Base-by-base conservation (phyloP, 2,113 vertebrate genomes). In the Marmota monax region DNA sequence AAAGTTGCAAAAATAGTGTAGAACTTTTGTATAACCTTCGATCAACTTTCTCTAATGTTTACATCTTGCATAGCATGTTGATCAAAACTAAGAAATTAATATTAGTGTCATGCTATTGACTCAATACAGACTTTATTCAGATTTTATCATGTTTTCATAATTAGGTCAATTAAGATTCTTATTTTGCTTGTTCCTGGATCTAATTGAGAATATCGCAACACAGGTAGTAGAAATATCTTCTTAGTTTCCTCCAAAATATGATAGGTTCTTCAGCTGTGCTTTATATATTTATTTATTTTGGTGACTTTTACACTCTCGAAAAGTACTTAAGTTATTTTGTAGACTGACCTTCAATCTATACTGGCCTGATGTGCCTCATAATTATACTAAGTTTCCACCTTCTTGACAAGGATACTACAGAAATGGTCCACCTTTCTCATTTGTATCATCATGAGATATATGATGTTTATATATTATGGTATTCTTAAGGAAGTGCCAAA, bases 21-120 rank as follows among this genome's bases (percentile, higher is more conserved):
- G 56, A 70, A 53, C 69, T 78, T 42, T 39, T 80, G 1, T 63
- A 23, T 37, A 48, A 9, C 11, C 1, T 65, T 80, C 8, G 84
- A 22, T 94, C 34, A 87, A 7, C 22, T 86, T 95, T 95, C 18
- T 13, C 67, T 90, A 34, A 76, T 74, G 12, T 77, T 83, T 84
- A 32, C 48, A 22, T 72, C 7, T 51, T 56, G 27, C 7, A 48
- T 51, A 23, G 12, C 48, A 78, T 12, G 11, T 14, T 82, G 51
- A 85, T 61, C 12, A 51, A 90, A 86, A 65, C 5, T 78, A 79
- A 86, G 34, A 84, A 90, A 69, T 45, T 61, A 92, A 79, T 20
- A 34, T 37, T 87, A 42, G 4, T 39, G 0, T 65, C 69, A 73
- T 76, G 72, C 23, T 82, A 27, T 56, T 70, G 29, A 76, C 29